Base-by-base conservation (phyloP, 2,888 invertebrate genomes). In the Lasioglossum lativentre region DNA sequence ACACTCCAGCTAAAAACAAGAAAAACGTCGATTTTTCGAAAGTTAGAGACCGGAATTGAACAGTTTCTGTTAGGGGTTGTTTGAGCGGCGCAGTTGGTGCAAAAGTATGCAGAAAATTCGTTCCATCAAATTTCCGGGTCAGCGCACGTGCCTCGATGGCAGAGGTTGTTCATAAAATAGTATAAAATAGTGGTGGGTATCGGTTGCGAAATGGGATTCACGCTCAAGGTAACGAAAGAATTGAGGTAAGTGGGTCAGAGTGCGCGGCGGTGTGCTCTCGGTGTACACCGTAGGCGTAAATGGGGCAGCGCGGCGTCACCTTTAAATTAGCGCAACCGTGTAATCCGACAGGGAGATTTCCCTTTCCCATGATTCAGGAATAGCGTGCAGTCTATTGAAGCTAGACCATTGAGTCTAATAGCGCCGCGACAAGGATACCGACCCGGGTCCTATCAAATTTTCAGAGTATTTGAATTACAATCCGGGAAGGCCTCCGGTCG, bases 201-300 rank as follows among this genome's bases (percentile, higher is more conserved):
- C 79, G 70, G 45, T 66, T 75, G 75, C 45, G 71, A 85, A 80
- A 86, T 80, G 42, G 56, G 59, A 68, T 83, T 73, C 72, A 30
- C 77, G 77, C 79, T 75, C 77, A 85, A 90, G 86, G 86, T 86
- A 79, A 83, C 83, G 83, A 79, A 87, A 85, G 77, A 85, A 91
- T 90, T 77, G 87, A 71, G 90, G 91, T 86, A 90, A 90, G 82
- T 88, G 82, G 90, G 90, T 89, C 90, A 85, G 77, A 19, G 71
- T 77, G 78, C 82, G 83, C 78, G 83, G 47, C 78, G 84, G 79
- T 82, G 86, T 83, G 71, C 78, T 74, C 86, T 76, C 86, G 70
- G 76, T 74, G 78, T 52, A 82, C 70, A 75, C 52, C 45, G 87
- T 89, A 78, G 85, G 89, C 82, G 90, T 90, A 90, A 89, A 89